Percentiles rank a stretch among this genome's conserved stretches.
These are phyloP conservation scores for Sinocyclocheilus maitianheensis DNA, from an alignment of 2,113 vertebrate species.

Conservation along the genomic window DNA sequence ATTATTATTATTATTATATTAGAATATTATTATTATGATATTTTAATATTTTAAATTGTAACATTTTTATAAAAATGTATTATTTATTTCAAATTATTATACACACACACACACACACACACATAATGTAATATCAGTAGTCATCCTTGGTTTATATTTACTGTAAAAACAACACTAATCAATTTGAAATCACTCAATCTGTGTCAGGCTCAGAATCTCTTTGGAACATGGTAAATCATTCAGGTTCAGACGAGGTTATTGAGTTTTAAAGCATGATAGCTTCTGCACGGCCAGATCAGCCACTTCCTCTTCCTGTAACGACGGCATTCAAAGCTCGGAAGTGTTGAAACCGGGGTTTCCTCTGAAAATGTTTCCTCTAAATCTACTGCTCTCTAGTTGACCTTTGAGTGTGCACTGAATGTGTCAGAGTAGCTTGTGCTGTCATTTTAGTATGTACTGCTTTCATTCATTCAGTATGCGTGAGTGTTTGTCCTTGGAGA, in stretches of 20 bases:
- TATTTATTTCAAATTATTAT: too few species aligned
- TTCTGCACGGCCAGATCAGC: background rate
- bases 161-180: too few species aligned
- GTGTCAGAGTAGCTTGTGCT: background rate
- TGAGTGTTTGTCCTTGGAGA: slow-evolving; percentile 17
- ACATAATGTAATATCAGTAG: too few species aligned
- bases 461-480: background rate
- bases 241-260: background rate
- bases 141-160: too few species aligned
- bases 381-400: background rate
- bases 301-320: slow-evolving; percentile 3
- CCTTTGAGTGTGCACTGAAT: background rate
- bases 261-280: background rate
- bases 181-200: background rate
- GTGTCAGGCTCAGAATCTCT: background rate
- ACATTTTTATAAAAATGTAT: too few species aligned
- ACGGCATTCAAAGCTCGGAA: background rate
- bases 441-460: background rate
- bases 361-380: background rate
- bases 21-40: too few species aligned
- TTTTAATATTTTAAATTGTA: too few species aligned
- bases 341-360: background rate
- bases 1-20: background rate
- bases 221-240: background rate
- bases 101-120: too few species aligned